Evolutionary conservation across 2,888 invertebrate species (phyloP).

Genomic region (Drosophila rellima): DNA sequence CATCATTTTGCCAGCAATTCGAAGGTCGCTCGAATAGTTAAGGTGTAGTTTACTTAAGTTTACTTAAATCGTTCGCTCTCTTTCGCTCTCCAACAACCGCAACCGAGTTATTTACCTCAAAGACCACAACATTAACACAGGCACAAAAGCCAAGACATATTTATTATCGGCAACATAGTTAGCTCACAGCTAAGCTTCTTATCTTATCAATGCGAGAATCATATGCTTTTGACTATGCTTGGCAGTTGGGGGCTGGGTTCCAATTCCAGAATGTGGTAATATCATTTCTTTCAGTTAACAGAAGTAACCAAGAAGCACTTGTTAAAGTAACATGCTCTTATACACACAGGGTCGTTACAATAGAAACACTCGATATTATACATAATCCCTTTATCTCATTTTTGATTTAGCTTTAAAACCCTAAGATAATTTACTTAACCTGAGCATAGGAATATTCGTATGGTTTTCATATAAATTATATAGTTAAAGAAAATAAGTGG

Average conservation of each 20-base stretch:
- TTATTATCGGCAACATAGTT: slow-evolving; percentile 42
- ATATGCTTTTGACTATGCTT: slow-evolving; percentile 56
- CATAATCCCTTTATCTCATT: background rate
- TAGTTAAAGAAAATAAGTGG: no score
- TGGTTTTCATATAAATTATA: no score
- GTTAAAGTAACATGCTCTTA: slow-evolving; percentile 22
- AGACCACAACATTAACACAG: slow-evolving; percentile 8
- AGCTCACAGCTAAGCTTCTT: slow-evolving; percentile 27
- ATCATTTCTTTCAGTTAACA: slow-evolving; percentile 24
- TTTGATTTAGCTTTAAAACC: no score
- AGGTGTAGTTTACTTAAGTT: slow-evolving; percentile 7
- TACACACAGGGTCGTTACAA: slow-evolving; percentile 4
- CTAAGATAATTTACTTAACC: no score
- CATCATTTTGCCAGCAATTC: slow-evolving; percentile 66
- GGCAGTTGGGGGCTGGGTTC: slow-evolving; percentile 19
- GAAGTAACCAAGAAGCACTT: slow-evolving; percentile 32
- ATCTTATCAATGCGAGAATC: slow-evolving; percentile 57
- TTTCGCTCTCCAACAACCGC: slow-evolving; percentile 24
- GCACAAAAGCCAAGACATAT: slow-evolving; percentile 8
- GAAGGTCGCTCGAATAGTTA: slow-evolving; percentile 35
- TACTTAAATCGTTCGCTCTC: slow-evolving; percentile 12
- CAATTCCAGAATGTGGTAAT: slow-evolving; percentile 35
- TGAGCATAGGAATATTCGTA: background rate
- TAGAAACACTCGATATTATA: slow-evolving; percentile 26
- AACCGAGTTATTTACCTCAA: slow-evolving; percentile 28